Evolutionary conservation across 2,888 invertebrate species (phyloP), one percentile per base, ranked within the genome.

Genomic region (Oligia strigilis): DNA sequence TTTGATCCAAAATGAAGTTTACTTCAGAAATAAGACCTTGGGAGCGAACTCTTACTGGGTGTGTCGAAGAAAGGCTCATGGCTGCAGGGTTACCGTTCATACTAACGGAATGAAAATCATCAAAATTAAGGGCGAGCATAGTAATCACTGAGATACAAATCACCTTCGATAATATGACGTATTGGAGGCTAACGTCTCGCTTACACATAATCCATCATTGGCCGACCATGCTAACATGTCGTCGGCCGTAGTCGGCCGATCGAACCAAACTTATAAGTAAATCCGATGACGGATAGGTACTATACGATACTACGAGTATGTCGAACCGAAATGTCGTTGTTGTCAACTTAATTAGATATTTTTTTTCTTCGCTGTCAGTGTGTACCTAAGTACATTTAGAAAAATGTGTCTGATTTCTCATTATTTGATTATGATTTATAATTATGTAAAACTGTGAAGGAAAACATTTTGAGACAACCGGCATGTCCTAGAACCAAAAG

Each of bases 31-130:
- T 36, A 88, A 88, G 62, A 66, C 36, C 11, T 49, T 13, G 6
- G 87, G 89, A 23, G 66, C 71, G 2, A 71, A 79, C 4, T 43
- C 77, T 8, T 87, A 91, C 49, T 92, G 92, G 92, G 85, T 87
- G 9, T 92, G 92, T 65, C 72, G 80, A 1, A 88, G 77, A 49
- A 83, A 78, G 52, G 23, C 46, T 0, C 66, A 75, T 5, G 91
- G 91, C n/a, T 92, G 92, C 77, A 83, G 81, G 13, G 91, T 87
- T 2, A 92, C 90, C n/a, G 84, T 91, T 8, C 80, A 90, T 23
- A 93, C 91, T 0, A 23, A 69, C 14, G 79, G 89, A 19, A 73
- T 81, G 4, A 60, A 66, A 5, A 73, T 93, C 8, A 11, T 91
- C 8, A 89, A 84, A 62, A 64, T 88, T 6, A 89, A 74, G 0